Evolutionary conservation across 2,797 vertebrate species (phyloP).

Genomic region (Amniataba percoides): DNA sequence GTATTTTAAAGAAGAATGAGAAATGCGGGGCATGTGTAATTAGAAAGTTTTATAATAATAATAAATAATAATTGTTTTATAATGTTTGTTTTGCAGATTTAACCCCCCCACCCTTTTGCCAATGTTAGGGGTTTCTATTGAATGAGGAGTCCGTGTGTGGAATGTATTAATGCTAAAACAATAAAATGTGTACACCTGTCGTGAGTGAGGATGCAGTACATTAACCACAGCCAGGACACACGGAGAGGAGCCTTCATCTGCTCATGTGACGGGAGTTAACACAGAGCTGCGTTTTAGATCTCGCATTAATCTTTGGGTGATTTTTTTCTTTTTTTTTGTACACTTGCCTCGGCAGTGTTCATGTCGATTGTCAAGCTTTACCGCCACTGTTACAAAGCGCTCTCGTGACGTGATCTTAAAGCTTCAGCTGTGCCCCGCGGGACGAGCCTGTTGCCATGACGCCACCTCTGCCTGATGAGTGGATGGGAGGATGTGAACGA

Average conservation of each 20-base stretch:
- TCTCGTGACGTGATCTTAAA: neutral
- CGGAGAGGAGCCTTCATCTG: neutral
- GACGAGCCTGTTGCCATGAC: slow-evolving; percentile 2
- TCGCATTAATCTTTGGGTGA: neutral
- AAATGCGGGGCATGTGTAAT: slow-evolving; percentile 63
- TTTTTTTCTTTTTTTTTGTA: slow-evolving; percentile 1
- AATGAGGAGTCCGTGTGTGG: slow-evolving; percentile 48
- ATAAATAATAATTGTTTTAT: slow-evolving; percentile 79
- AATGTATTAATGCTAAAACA: slow-evolving; percentile 65
- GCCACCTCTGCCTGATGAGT: neutral
- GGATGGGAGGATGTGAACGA: neutral
- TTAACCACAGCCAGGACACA: neutral
- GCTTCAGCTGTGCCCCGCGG: neutral
- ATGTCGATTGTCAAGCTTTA: slow-evolving; percentile 10
- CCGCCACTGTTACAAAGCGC: neutral
- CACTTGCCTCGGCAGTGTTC: slow-evolving; percentile 54
- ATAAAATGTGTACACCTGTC: slow-evolving; percentile 45
- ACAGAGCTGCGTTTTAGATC: neutral
- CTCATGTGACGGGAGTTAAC: too few species aligned
- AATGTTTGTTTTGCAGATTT: slow-evolving; percentile 72
- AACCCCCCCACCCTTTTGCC: slow-evolving; percentile 34
- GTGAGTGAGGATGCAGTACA: slow-evolving; percentile 21
- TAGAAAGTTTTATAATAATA: slow-evolving; percentile 76
- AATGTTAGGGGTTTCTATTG: slow-evolving; percentile 32
- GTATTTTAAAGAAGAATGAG: slow-evolving; percentile 69